Base-by-base conservation (phyloP, 2,888 invertebrate species). In the Ectemnius continuus region DNA sequence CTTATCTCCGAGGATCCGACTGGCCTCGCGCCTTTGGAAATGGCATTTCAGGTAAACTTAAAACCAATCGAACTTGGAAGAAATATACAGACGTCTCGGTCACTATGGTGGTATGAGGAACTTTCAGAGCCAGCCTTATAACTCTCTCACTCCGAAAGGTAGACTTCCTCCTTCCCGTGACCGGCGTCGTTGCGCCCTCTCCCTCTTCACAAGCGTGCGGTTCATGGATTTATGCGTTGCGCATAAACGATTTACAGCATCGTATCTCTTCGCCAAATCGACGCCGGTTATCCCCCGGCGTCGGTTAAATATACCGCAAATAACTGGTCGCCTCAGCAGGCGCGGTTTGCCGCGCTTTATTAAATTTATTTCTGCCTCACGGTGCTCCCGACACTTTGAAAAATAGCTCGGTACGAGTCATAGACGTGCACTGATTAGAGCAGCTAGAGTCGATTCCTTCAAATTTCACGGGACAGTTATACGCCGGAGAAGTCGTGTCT, bases 181-280 rank as follows among this genome's bases (percentile, higher is more conserved):
- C 16, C 68, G 45, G 56, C 52, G 60, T 28, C 56, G 59, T 13
- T 61, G 48, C 59, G 45, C 57, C 0, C 48, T 18, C 36, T 28
- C 57, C 66, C 62, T 62, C 60, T 56, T 64, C 18, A 36, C 26
- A 61, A 62, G 67, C 71, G 64, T 52, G 61, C 66, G 56, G 59
- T 36, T 28, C 61, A 13, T 59, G 71, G 74, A 82, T 82, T 82
- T 80, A 80, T 78, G 70, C 57, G 71, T 52, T 69, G 70, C 52
- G 71, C 70, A 78, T 82, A 82, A 82, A 74, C 71, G 71, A 80
- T 70, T 81, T 76, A 59, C 76, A 73, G 73, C 62, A 59, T 69
- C 64, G 57, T 76, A 75, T 67, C 71, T 78, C 62, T 66, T 73
- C 67, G 80, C 63, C 70, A 76, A 75, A 74, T 78, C 78, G 70